Evolutionary conservation across 1,140 invertebrate species (phyloP), one percentile per base, ranked within the genome.

Genomic region (Drosophila biarmipes): DNA sequence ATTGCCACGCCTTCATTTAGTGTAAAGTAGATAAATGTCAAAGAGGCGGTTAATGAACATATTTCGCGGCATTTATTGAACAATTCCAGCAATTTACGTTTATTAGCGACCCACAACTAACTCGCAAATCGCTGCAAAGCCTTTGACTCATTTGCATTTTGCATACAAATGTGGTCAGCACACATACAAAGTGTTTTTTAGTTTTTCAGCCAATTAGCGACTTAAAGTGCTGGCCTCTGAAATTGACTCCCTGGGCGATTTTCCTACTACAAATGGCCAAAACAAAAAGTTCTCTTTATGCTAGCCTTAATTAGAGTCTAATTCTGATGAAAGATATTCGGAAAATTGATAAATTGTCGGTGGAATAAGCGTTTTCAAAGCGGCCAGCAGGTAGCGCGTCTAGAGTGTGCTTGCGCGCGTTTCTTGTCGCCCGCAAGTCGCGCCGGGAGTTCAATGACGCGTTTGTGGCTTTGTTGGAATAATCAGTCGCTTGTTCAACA

Each of bases 31-130:
- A 72, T 86, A 61, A 86, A 81, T 86, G 81, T 74, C 81, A 74
- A 66, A 62, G 43, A 63, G 45, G 38, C 59, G 24, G 54, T 62
- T 67, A 49, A 56, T 71, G 24, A 46, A 72, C 58, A 72, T 82
- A 71, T 72, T 87, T 87, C 19, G 66, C 64, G 78, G 78, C 73
- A 75, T 86, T 86, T 87, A 87, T 74, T 75, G 73, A 87, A 78
- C 78, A 73, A 78, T 85, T 85, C 40, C 40, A 72, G 48, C 80
- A 79, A 80, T 78, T 85, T 80, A 74, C 45, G 78, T 78, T 81
- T 80, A 85, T 85, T 85, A 85, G 73, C 73, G 46, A 19, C 59
- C 45, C 59, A 75, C 64, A 80, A 71, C 54, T 55, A 80, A 74
- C 68, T 61, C 63, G 29, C 53, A 15, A 43, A 46, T 35, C 37